A percentile compares a stretch with the other conserved stretches of the same genome.
Evolutionary conservation across 2,888 invertebrate species (phyloP).

Genomic region (Agrenia bidenticulata): DNA sequence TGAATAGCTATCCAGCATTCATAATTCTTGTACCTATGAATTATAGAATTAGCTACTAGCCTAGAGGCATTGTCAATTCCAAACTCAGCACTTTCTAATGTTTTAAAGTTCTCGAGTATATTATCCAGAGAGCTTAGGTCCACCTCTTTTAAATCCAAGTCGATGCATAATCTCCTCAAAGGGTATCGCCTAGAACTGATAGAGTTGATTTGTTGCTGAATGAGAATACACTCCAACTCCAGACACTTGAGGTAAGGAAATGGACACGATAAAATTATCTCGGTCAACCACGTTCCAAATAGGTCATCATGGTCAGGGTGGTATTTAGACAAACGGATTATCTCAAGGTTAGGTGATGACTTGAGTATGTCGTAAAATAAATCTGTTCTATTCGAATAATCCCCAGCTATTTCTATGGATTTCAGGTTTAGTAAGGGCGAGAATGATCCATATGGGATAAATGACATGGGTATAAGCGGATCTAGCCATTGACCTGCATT

Average conservation of each 20-base stretch:
- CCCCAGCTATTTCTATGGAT: slow-evolving; percentile 24
- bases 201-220: slow-evolving; percentile 23
- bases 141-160: slow-evolving; percentile 20
- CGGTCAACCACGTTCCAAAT: slow-evolving; percentile 36
- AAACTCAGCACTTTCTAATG: slow-evolving; percentile 28
- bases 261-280: slow-evolving; percentile 24
- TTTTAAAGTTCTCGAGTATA: slow-evolving; percentile 10
- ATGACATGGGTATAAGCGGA: slow-evolving; percentile 20
- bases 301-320: slow-evolving; percentile 21
- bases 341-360: slow-evolving; percentile 19
- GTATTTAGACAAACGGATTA: slow-evolving; percentile 18
- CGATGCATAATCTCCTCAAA: slow-evolving; percentile 3
- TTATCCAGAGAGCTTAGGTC: slow-evolving; percentile 8
- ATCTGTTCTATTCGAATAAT: slow-evolving; percentile 30
- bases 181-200: slow-evolving; percentile 10
- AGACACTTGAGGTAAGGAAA: slow-evolving; percentile 23
- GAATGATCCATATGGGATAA: neutral
- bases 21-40: neutral
- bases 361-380: slow-evolving; percentile 28
- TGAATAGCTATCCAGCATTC: slow-evolving; percentile 21
- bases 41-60: neutral
- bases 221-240: slow-evolving; percentile 26
- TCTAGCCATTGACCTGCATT: slow-evolving; percentile 9
- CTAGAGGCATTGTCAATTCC: slow-evolving; percentile 20
- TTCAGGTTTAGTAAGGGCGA: slow-evolving; percentile 16